Conservation (phyloP, 1,140 invertebrate genomes). For the Philaenus spumarius region DNA sequence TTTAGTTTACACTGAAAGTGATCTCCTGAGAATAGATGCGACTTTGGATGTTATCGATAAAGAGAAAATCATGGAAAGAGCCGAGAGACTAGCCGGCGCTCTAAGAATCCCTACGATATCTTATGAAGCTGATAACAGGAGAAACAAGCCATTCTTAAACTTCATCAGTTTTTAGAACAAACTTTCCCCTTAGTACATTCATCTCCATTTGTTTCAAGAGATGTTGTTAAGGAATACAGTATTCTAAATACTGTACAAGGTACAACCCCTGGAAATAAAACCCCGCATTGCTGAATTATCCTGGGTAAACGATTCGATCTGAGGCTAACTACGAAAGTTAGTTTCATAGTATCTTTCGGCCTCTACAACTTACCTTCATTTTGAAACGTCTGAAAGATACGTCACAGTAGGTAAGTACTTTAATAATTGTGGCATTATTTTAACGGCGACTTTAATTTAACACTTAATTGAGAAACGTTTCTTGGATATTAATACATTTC, state of each 20-base stretch:
- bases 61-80: slow-evolving; percentile 18
- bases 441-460: too few relatives aligned
- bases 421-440: too few relatives aligned
- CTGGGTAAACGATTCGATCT: too few relatives aligned
- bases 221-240: slow-evolving; percentile 45
- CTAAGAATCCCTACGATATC: slow-evolving; percentile 25
- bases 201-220: slow-evolving; percentile 38
- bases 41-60: slow-evolving; percentile 20
- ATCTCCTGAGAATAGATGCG: background rate
- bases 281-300: too few relatives aligned
- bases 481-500: too few relatives aligned
- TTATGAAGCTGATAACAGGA: slow-evolving; percentile 23
- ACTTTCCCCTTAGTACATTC: slow-evolving; percentile 42
- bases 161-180: slow-evolving; percentile 23
- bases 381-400: too few relatives aligned
- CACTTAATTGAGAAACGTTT: too few relatives aligned
- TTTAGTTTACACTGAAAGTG: background rate
- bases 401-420: too few relatives aligned
- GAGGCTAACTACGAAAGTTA: too few relatives aligned
- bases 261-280: slow-evolving; percentile 34
- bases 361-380: too few relatives aligned
- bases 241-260: slow-evolving; percentile 42
- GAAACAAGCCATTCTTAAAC: slow-evolving; percentile 22
- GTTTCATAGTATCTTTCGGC: too few relatives aligned
- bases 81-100: slow-evolving; percentile 23